Evolutionary conservation across 2,888 invertebrate species (phyloP).

Genomic region (Ennomos erosarius): DNA sequence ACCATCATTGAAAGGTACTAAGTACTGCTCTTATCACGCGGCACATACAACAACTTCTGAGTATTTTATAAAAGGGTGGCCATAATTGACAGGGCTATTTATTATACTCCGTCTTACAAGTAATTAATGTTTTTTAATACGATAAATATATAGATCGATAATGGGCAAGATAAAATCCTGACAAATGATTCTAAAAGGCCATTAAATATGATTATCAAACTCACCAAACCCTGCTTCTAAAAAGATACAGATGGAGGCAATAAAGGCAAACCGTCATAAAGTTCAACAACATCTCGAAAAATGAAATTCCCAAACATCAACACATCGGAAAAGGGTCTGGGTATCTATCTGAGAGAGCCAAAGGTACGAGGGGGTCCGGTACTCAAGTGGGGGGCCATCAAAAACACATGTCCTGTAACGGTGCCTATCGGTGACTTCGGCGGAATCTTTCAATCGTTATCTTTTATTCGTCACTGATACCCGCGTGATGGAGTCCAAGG

Average conservation of each 20-base stretch:
- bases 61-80: too few relatives aligned
- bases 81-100: too few relatives aligned
- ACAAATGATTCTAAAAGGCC: too few relatives aligned
- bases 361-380: conserved; percentile 23
- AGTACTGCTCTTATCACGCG: too few relatives aligned
- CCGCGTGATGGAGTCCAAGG: conserved; percentile 32
- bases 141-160: too few relatives aligned
- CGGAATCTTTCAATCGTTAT: conserved; percentile 70
- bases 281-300: conserved; percentile 22
- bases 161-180: too few relatives aligned
- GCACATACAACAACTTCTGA: too few relatives aligned
- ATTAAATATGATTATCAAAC: too few relatives aligned
- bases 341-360: conserved; percentile 12
- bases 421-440: conserved; percentile 52
- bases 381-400: conserved; percentile 47
- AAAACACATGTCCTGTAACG: conserved; percentile 62
- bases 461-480: conserved; percentile 56
- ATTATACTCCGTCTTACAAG: too few relatives aligned
- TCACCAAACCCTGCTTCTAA: conserved; percentile 1
- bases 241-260: conserved; percentile 18
- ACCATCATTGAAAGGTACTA: too few relatives aligned
- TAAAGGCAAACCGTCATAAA: conserved; percentile 27
- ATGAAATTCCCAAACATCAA: conserved; percentile 27
- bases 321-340: conserved; percentile 18
- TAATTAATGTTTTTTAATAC: too few relatives aligned